These are phyloP conservation scores for Mythimna lalbum DNA, from an alignment of 2,888 invertebrate genomes.

Conservation along the genomic window DNA sequence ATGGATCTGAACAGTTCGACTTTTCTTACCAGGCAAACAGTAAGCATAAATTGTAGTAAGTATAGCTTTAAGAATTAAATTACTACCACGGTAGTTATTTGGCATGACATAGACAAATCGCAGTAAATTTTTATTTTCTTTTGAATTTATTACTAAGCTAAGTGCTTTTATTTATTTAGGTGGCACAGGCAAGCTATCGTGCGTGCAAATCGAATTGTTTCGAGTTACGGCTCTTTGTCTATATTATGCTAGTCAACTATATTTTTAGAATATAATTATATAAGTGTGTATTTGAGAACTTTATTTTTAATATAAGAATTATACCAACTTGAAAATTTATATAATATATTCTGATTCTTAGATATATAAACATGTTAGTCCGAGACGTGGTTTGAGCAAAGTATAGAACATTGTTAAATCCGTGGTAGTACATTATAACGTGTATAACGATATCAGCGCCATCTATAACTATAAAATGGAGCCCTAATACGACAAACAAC, in stretches of 20 bases:
- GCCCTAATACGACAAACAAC: conserved; percentile 61
- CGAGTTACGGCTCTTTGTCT: conserved; percentile 36
- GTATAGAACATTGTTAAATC: conserved; percentile 1
- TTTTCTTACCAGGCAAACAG: conserved; percentile 19
- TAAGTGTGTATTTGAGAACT: conserved; percentile 2
- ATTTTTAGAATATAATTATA: conserved; percentile 1
- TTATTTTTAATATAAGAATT: conserved; percentile 7
- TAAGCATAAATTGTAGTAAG: conserved; percentile 29
- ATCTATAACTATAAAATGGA: conserved; percentile 48
- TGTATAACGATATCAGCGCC: conserved; percentile 5
- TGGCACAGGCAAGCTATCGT: conserved; percentile 36
- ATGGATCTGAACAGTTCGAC: not conserved
- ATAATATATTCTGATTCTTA: not conserved
- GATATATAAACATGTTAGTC: conserved; percentile 8
- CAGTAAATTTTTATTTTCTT: conserved; percentile 12
- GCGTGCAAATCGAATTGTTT: conserved; percentile 30
- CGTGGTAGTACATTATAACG: conserved; percentile 27
- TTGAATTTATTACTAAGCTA: conserved; percentile 8
- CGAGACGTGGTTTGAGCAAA: not conserved
- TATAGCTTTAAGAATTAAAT: conserved; percentile 21
- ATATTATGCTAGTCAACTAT: conserved; percentile 9
- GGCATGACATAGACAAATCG: conserved; percentile 28
- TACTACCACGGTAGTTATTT: conserved; percentile 29
- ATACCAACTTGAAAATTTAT: not conserved
- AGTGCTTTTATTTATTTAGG: conserved; percentile 33